phyloP scores from a whole-genome alignment of 2,113 vertebrate genomes.

The Macroglossus sobrinus region DNA sequence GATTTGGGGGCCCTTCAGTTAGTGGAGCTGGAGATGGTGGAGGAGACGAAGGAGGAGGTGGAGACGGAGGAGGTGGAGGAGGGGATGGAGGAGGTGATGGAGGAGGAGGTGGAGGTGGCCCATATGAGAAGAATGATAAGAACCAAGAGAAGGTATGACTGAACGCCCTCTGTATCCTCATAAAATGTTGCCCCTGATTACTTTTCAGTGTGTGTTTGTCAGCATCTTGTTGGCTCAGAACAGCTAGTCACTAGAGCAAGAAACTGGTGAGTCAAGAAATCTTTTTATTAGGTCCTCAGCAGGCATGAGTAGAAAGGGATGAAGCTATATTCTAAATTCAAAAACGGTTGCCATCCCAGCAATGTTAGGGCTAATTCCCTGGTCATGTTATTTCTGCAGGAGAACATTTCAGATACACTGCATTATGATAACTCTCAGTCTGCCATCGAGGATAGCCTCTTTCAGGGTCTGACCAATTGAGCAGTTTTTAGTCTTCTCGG shows the following conservation, averaged over 20 bases:
- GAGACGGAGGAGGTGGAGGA: conserved; percentile 79
- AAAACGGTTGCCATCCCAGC: neutral
- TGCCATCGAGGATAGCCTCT: neutral
- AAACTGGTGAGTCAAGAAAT: neutral
- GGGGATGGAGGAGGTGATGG: conserved; percentile 76
- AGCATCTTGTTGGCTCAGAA: neutral
- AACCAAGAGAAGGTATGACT: conserved; percentile 87
- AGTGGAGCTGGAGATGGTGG: conserved; percentile 82
- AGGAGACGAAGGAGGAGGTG: conserved; percentile 81
- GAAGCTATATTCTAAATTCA: neutral
- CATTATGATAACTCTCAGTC: neutral
- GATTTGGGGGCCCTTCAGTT: conserved; percentile 76
- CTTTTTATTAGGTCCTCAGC: neutral
- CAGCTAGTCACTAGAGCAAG: neutral
- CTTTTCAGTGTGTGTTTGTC: neutral
- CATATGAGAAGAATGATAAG: conserved; percentile 94
- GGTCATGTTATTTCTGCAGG: neutral
- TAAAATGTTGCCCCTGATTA: neutral
- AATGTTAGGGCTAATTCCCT: neutral
- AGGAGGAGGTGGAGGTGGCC: conserved; percentile 80
- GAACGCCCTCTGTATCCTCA: neutral
- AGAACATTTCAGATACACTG: neutral
- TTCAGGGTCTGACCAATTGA: neutral
- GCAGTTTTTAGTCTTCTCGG: neutral
- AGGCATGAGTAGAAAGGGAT: neutral